Conservation (phyloP, 2,888 invertebrate genomes). For the Diadromus collaris region DNA sequence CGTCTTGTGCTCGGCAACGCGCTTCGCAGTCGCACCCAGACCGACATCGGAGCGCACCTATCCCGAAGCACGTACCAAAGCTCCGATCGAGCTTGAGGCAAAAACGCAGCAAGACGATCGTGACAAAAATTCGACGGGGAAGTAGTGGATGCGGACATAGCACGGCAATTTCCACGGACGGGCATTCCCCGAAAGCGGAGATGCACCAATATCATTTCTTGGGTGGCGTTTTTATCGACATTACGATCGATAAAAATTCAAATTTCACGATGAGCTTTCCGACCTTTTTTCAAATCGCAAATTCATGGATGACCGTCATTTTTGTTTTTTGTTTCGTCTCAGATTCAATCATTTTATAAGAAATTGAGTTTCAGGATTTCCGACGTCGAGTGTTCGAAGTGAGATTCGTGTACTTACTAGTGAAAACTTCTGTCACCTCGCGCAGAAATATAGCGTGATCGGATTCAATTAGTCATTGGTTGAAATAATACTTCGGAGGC, state of each 20-base stretch:
- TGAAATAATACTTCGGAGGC: constrained; percentile 68
- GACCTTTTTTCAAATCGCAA: not conserved
- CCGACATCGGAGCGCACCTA: constrained; percentile 20
- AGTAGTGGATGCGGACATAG: constrained; percentile 25
- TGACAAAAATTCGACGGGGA: constrained; percentile 29
- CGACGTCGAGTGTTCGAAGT: not conserved
- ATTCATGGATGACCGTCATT: too few relatives aligned
- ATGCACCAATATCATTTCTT: not conserved
- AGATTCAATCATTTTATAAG: not conserved
- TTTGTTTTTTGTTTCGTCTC: not conserved
- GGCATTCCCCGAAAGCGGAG: not conserved
- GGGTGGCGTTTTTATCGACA: not conserved
- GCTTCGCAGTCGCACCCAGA: constrained; percentile 39
- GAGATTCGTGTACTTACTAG: not conserved
- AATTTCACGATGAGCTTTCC: not conserved
- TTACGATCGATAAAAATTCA: not conserved
- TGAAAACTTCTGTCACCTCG: not conserved
- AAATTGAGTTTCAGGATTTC: not conserved
- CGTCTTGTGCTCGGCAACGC: constrained; percentile 33
- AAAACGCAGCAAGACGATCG: constrained; percentile 30
- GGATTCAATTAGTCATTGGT: constrained; percentile 77
- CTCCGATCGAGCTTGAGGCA: constrained; percentile 6
- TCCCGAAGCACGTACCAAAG: constrained; percentile 47
- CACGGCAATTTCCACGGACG: constrained; percentile 4
- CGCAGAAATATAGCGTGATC: constrained; percentile 72